phyloP scores from a whole-genome alignment of 2,113 vertebrate species.

The Engystomops pustulosus region DNA sequence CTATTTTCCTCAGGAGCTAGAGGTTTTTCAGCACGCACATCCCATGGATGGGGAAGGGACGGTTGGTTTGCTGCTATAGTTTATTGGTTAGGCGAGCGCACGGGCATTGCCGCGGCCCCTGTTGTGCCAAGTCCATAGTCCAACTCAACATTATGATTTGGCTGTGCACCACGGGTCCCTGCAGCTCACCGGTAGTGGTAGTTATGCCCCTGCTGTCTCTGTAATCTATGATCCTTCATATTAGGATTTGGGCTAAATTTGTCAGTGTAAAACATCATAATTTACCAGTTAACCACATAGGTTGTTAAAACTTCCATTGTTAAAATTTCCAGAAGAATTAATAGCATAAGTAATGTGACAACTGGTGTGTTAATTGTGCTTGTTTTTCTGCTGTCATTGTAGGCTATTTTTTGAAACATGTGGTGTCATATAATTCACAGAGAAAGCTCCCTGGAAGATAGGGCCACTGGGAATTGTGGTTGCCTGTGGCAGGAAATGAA shows the following conservation, averaged over 20 bases:
- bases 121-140: too few relatives aligned
- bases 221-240: neutral
- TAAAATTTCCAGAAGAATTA: neutral
- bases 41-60: too few relatives aligned
- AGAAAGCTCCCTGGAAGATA: constrained; percentile 21
- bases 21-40: too few relatives aligned
- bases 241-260: neutral
- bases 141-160: too few relatives aligned
- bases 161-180: too few relatives aligned
- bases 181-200: too few relatives aligned
- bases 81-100: too few relatives aligned
- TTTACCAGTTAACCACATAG: neutral
- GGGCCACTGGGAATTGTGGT: constrained; percentile 34
- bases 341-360: neutral
- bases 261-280: neutral
- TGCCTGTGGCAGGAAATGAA: constrained; percentile 41
- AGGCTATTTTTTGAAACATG: constrained; percentile 16
- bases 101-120: too few relatives aligned
- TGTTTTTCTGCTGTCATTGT: constrained; percentile 13
- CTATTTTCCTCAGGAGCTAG: too few relatives aligned
- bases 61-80: too few relatives aligned
- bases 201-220: too few relatives aligned
- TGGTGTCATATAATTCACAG: constrained; percentile 42
- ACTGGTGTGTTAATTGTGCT: neutral
- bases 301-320: neutral